phyloP scores from a whole-genome alignment of 1,140 invertebrate genomes.

The Frieseomelitta varia region DNA sequence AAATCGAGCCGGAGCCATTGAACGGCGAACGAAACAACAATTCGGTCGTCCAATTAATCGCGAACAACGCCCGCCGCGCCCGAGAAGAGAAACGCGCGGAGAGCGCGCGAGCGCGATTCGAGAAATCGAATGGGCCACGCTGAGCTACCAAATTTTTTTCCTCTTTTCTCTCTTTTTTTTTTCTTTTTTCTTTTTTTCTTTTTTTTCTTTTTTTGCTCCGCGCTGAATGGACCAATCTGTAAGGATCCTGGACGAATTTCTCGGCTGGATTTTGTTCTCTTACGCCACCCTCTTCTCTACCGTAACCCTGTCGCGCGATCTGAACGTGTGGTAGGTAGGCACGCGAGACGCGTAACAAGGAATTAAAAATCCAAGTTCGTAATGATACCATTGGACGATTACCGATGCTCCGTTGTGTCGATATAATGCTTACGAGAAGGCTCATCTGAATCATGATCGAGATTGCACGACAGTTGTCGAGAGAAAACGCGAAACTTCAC shows the following conservation, averaged over 20 bases:
- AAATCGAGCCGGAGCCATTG: slow-evolving; percentile 52
- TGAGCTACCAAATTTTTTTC: slow-evolving; percentile 13
- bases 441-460: too few species aligned
- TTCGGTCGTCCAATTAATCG: slow-evolving; percentile 66
- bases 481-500: too few species aligned
- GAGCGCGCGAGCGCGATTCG: slow-evolving; percentile 37
- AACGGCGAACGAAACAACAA: slow-evolving; percentile 61
- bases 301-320: not conserved
- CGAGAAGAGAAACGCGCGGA: slow-evolving; percentile 48
- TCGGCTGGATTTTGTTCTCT: slow-evolving; percentile 3
- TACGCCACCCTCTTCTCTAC: not conserved
- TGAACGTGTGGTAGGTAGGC: too few species aligned
- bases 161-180: not conserved
- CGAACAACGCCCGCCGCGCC: slow-evolving; percentile 48
- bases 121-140: slow-evolving; percentile 61
- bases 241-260: slow-evolving; percentile 48
- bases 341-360: too few species aligned
- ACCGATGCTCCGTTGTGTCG: too few species aligned
- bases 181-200: too few species aligned
- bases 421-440: too few species aligned
- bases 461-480: too few species aligned
- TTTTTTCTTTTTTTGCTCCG: not conserved
- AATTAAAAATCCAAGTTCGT: too few species aligned
- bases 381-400: too few species aligned
- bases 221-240: slow-evolving; percentile 57